Evolutionary conservation across 1,140 invertebrate genomes (phyloP).

Genomic region (Drosophila sproati): DNA sequence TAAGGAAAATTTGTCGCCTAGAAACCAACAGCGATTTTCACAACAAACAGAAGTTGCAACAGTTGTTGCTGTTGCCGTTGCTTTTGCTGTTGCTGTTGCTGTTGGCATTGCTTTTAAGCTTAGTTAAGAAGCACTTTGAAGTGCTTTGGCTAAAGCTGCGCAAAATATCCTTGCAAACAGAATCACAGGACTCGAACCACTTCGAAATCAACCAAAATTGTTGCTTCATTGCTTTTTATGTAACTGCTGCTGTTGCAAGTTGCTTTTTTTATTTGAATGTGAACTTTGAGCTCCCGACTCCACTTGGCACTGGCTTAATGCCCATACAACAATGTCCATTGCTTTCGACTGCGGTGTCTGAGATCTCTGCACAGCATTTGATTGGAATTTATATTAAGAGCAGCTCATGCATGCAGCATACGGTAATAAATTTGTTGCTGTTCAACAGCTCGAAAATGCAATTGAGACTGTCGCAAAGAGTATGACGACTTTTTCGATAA

Average conservation of each 20-base stretch:
- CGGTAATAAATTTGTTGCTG: slow-evolving; percentile 58
- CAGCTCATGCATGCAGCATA: slow-evolving; percentile 45
- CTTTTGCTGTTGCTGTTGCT: slow-evolving; percentile 32
- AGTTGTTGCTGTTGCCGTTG: slow-evolving; percentile 9
- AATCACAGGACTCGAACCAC: neutral
- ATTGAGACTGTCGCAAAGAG: neutral
- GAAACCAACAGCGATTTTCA: slow-evolving; percentile 50
- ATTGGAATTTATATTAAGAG: slow-evolving; percentile 48
- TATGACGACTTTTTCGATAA: neutral
- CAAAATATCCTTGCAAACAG: slow-evolving; percentile 49
- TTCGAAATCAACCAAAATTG: slow-evolving; percentile 46
- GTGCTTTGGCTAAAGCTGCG: slow-evolving; percentile 66
- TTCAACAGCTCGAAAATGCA: slow-evolving; percentile 32
- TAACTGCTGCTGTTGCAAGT: slow-evolving; percentile 56
- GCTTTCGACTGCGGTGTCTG: neutral
- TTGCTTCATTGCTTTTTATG: slow-evolving; percentile 69
- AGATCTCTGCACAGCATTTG: slow-evolving; percentile 13
- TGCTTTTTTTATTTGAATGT: slow-evolving; percentile 71
- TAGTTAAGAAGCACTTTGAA: slow-evolving; percentile 74
- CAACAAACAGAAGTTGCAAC: slow-evolving; percentile 62
- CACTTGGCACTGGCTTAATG: slow-evolving; percentile 54
- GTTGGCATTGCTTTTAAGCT: slow-evolving; percentile 75
- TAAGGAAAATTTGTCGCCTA: slow-evolving; percentile 40
- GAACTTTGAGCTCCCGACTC: slow-evolving; percentile 41
- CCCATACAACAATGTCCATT: slow-evolving; percentile 14